Percentiles rank a stretch among this genome's conserved stretches.
phyloP scores from a whole-genome alignment of 2,888 invertebrate genomes.

The Calameuta filiformis region DNA sequence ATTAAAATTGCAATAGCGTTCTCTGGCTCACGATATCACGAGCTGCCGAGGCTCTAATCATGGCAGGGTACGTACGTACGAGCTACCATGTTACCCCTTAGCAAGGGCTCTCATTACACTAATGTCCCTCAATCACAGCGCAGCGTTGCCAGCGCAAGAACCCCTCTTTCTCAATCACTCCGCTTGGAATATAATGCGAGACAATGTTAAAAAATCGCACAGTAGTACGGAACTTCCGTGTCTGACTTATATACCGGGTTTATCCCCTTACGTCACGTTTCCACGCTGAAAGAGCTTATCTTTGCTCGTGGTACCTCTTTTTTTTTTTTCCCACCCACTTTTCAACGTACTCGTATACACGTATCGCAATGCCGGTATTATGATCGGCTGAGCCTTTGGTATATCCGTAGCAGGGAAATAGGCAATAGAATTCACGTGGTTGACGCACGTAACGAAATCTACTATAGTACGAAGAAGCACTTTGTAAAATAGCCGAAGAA shows the following conservation, averaged over 20 bases:
- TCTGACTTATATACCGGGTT: neutral
- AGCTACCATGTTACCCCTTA: slow-evolving; percentile 60
- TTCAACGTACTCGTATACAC: neutral
- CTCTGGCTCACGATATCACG: slow-evolving; percentile 40
- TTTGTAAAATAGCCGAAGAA: slow-evolving; percentile 44
- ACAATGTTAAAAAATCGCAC: slow-evolving; percentile 35
- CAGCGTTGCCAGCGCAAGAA: slow-evolving; percentile 28
- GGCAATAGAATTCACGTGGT: neutral
- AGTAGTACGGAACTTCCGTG: neutral
- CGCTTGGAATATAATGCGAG: slow-evolving; percentile 50
- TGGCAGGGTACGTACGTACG: slow-evolving; percentile 14
- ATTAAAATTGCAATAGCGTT: slow-evolving; percentile 37
- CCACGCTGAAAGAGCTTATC: neutral
- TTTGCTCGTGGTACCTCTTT: neutral
- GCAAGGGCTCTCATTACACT: slow-evolving; percentile 57
- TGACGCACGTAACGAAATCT: neutral
- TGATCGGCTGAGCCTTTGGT: neutral
- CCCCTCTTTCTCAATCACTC: slow-evolving; percentile 43
- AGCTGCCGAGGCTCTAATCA: slow-evolving; percentile 54
- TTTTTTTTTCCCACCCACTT: neutral
- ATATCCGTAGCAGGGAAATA: neutral
- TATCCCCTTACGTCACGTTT: neutral
- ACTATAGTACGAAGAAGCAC: neutral
- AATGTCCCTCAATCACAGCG: slow-evolving; percentile 58
- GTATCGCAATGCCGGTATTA: neutral